phyloP scores from a whole-genome alignment of 2,888 invertebrate genomes.

The Mycogona germanica region DNA sequence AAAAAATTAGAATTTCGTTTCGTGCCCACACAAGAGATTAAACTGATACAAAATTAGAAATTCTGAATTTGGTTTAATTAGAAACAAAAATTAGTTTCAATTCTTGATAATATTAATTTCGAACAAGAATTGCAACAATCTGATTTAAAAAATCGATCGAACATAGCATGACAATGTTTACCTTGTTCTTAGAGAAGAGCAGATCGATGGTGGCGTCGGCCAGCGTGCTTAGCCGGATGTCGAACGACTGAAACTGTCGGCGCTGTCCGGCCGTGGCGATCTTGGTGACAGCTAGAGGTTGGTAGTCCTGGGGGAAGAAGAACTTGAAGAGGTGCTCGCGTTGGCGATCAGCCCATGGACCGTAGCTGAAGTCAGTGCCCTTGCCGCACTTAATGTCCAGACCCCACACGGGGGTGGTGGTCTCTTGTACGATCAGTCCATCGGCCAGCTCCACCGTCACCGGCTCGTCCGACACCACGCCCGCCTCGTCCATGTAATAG shows the following conservation, averaged over 20 bases:
- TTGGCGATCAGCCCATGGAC: slow-evolving; percentile 98
- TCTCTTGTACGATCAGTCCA: slow-evolving; percentile 75
- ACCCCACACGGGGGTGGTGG: slow-evolving; percentile 89
- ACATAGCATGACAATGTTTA: slow-evolving; percentile 26
- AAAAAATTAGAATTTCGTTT: no score
- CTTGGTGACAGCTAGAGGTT: slow-evolving; percentile 47
- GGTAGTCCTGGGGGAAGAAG: slow-evolving; percentile 72
- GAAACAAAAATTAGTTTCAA: background rate
- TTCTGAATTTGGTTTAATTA: background rate
- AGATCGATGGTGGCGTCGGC: slow-evolving; percentile 92
- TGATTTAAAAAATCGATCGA: background rate
- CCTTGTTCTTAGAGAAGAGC: slow-evolving; percentile 79
- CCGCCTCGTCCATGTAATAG: slow-evolving; percentile 96
- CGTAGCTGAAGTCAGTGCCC: slow-evolving; percentile 93
- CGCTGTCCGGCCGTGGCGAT: slow-evolving; percentile 75
- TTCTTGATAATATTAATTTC: no score
- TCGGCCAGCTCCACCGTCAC: slow-evolving; percentile 79
- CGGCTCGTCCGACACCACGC: slow-evolving; percentile 82
- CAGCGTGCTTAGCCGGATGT: slow-evolving; percentile 77
- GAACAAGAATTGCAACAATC: no score
- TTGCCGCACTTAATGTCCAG: slow-evolving; percentile 91
- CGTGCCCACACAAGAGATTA: no score
- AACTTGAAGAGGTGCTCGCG: slow-evolving; percentile 89
- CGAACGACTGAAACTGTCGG: slow-evolving; percentile 80
- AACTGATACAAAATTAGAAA: no score